Base-by-base conservation (phyloP, 2,888 invertebrate species). In the Anoncus sp. region DNA sequence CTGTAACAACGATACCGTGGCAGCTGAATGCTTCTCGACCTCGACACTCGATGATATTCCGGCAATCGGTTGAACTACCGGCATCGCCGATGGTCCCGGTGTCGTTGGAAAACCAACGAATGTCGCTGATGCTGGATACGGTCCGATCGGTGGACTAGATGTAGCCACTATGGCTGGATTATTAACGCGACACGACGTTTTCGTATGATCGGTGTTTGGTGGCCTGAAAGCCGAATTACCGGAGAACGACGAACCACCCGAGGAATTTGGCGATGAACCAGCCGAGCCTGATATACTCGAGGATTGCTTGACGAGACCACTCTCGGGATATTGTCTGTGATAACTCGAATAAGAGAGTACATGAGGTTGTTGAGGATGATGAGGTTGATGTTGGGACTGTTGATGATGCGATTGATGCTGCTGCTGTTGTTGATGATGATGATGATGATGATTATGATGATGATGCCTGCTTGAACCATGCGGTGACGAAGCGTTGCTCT, bases 211-310 rank as follows among this genome's bases (percentile, higher is more conserved):
- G 16, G 93, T 93, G 70, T 89, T 90, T 3, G 95, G 96, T 10
- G 96, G 96, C 86, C 96, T 95, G 88, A 97, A 97, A 1, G 97
- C 96, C 0, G 97, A 96, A 63, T 95, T 94, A 27, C 95, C 94
- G 2, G 96, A 95, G 87, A 95, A 96, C n/a, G 95, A 94, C 51
- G 82, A 86, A 40, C 79, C 85, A 31, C 84, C 80, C 7, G 76
- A 67, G 0, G 81, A 81, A 43, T 76, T 80, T 12, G 85, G 93
- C 14, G 81, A 83, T 6, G 86, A 93, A 91, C 83, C 92, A 92
- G 88, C 77, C 24, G 79, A 92, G 92, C 83, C 92, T 5, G 93
- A 93, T 10, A 93, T 92, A 6, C 93, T 92, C 82, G 93, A 92
- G 81, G 91, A 82, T 66, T 87, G 85, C 55, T 87, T 83, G 80